Conservation (phyloP, 2,888 invertebrate genomes). For the Parnassius smintheus region DNA sequence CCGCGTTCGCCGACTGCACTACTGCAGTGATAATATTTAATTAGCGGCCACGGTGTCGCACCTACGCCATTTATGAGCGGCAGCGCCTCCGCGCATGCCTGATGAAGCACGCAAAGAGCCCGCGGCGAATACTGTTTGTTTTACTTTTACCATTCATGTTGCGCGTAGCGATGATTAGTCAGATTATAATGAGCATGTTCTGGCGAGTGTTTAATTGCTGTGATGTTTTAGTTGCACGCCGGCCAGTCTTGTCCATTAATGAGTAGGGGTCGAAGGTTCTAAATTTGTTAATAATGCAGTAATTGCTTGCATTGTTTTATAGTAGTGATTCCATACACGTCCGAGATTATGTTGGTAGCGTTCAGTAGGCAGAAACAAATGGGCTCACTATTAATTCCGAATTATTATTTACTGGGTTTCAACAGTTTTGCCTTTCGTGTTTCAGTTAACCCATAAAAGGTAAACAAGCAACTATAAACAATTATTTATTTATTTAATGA, state of each 20-base stretch:
- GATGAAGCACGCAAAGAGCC: slow-evolving; percentile 59
- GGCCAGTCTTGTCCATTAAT: not conserved
- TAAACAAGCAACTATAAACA: too few relatives aligned
- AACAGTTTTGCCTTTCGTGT: too few relatives aligned
- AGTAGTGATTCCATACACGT: not conserved
- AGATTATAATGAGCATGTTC: slow-evolving; percentile 56
- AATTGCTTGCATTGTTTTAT: not conserved
- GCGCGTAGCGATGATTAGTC: slow-evolving; percentile 56
- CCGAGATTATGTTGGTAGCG: too few relatives aligned
- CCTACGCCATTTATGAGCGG: slow-evolving; percentile 45
- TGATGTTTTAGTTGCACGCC: slow-evolving; percentile 21
- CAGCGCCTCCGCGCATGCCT: slow-evolving; percentile 46
- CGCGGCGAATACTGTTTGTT: slow-evolving; percentile 64
- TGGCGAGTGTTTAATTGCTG: slow-evolving; percentile 47
- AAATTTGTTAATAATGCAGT: too few relatives aligned
- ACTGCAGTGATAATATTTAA: slow-evolving; percentile 77
- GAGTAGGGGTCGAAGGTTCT: too few relatives aligned
- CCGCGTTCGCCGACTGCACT: slow-evolving; percentile 55
- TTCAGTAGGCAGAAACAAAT: too few relatives aligned
- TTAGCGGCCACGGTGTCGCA: slow-evolving; percentile 73
- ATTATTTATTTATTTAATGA: too few relatives aligned
- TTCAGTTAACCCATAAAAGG: too few relatives aligned
- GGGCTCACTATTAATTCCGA: too few relatives aligned
- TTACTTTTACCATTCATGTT: slow-evolving; percentile 57
- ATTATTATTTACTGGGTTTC: too few relatives aligned